Evolutionary conservation across 2,888 invertebrate species (phyloP), one percentile per base, ranked within the genome.

Genomic region (Ecliptopera silaceata): DNA sequence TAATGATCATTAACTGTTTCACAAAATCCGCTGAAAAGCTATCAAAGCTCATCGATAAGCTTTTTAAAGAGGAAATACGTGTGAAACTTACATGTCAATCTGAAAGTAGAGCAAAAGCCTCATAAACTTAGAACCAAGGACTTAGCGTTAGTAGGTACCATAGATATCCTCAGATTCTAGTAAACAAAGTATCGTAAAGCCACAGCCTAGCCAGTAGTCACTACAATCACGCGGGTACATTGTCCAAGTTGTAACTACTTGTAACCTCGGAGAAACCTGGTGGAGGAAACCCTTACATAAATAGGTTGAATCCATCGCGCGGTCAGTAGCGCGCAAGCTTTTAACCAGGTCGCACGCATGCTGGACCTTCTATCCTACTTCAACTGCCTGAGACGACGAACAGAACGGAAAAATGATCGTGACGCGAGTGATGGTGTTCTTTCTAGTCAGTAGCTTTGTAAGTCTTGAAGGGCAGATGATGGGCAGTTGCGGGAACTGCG

Each of bases 401-500:
- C 52, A 5, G 48, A 52, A 82, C 81, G 61, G 72, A 80, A 64
- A 78, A 74, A 65, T 65, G 64, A 81, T 79, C 69, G 66, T 69
- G 56, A 63, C 79, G 66, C 80, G 77, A 61, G 83, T 83, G 77
- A 49, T 80, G 48, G 74, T 88, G 71, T 74, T 75, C 31, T 43
- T 83, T 64, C 80, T 89, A 79, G 79, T 88, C 79, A 82, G 72
- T 76, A 80, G 77, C 60, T 77, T 73, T 57, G 69, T 79, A 68
- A 81, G 77, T 73, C 76, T 80, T 51, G 80, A 82, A 18, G 79
- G 82, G n/a, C 72, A 74, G 63, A 73, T 75, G 73, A 69, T 82
- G 54, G 84, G 82, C 13, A 81, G 81, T 59, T 89, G 90, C 70
- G 81, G 86, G 4, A 85, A 83, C 45, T 87, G 88, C 77, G 88